phyloP scores from a whole-genome alignment of 2,113 vertebrate species.

The Leucopsar rothschildi region DNA sequence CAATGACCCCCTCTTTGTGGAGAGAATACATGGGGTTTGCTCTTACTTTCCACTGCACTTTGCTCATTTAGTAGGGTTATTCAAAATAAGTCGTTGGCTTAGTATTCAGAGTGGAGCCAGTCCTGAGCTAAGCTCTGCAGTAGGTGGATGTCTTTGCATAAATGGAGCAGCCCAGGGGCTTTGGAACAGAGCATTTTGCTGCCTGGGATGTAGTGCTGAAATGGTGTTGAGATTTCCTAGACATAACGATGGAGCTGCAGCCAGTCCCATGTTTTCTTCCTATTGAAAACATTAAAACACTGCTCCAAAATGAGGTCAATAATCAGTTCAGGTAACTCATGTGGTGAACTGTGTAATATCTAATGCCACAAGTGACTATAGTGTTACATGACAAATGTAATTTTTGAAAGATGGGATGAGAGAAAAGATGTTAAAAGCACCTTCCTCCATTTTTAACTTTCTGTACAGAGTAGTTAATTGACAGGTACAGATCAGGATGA shows the following conservation, averaged over 20 bases:
- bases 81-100: neutral
- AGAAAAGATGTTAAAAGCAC: neutral
- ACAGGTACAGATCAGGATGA: neutral
- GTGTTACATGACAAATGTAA: neutral
- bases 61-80: neutral
- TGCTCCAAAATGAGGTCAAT: neutral
- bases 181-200: neutral
- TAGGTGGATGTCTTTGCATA: neutral
- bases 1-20: neutral
- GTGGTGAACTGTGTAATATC: neutral
- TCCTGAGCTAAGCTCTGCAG: neutral
- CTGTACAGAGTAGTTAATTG: neutral
- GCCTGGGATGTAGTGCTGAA: neutral
- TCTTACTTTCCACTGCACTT: slow-evolving; percentile 35
- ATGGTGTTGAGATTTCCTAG: neutral
- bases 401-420: neutral
- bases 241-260: neutral
- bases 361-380: neutral
- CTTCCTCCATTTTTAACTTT: neutral
- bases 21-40: neutral
- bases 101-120: neutral
- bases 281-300: neutral
- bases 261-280: neutral
- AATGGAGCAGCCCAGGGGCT: neutral
- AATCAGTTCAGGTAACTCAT: neutral